These are phyloP conservation scores for Strigamia maritima DNA, from an alignment of 2,888 invertebrate species.

Conservation along the genomic window DNA sequence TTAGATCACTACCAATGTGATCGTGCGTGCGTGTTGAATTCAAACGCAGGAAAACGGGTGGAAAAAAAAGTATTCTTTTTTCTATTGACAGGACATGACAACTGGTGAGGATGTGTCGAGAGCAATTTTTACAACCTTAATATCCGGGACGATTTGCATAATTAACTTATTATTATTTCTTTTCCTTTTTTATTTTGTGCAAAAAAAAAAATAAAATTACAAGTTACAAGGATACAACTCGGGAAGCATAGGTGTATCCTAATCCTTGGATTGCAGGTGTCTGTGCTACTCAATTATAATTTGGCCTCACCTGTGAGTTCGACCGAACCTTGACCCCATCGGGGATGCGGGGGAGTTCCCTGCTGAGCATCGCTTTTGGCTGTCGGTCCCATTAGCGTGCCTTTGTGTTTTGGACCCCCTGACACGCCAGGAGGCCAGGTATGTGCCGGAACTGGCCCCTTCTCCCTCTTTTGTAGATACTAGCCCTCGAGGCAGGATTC, in stretches of 20 bases:
- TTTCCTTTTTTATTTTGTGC: not conserved
- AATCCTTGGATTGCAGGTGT: slow-evolving; percentile 31
- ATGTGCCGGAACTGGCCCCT: slow-evolving; percentile 34
- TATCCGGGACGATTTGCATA: slow-evolving; percentile 26
- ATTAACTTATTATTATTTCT: not conserved
- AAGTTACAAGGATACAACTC: not conserved
- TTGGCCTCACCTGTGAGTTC: slow-evolving; percentile 26
- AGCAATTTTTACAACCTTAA: slow-evolving; percentile 22
- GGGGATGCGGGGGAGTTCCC: slow-evolving; percentile 30
- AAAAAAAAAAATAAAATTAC: not conserved
- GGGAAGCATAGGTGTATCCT: not conserved
- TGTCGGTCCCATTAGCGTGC: slow-evolving; percentile 32
- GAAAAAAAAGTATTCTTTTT: not conserved
- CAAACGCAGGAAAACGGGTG: slow-evolving; percentile 3
- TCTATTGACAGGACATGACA: slow-evolving; percentile 30
- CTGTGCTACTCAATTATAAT: slow-evolving; percentile 22
- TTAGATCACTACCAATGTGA: not conserved
- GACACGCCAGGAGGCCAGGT: slow-evolving; percentile 34
- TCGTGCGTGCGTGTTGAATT: slow-evolving; percentile 19
- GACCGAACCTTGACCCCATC: slow-evolving; percentile 27
- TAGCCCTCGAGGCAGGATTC: slow-evolving; percentile 14
- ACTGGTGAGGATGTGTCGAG: slow-evolving; percentile 30
- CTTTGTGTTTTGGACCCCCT: slow-evolving; percentile 22
- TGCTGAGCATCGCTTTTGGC: slow-evolving; percentile 34
- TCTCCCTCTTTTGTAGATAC: slow-evolving; percentile 26